Evolutionary conservation across 2,113 vertebrate genomes (phyloP).

Genomic region (Odocoileus hemionus): DNA sequence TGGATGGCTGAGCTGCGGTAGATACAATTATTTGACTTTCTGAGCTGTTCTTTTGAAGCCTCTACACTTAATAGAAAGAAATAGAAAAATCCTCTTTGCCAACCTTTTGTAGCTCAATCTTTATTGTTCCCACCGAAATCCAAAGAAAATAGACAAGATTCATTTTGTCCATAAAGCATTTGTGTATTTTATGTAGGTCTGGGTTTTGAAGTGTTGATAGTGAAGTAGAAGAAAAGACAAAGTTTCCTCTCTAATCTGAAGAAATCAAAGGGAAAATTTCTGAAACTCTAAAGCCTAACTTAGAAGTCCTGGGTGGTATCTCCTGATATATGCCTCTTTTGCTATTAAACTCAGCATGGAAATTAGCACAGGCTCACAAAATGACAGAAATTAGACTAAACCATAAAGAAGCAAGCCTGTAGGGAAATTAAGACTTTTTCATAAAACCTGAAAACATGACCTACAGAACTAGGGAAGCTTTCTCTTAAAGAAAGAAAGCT

Average conservation of each 20-base stretch:
- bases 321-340: neutral
- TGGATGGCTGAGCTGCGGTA: constrained; percentile 24
- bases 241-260: constrained; percentile 48
- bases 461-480: neutral
- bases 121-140: constrained; percentile 57
- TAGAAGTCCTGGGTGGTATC: constrained; percentile 22
- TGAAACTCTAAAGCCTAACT: constrained; percentile 29
- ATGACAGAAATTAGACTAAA: constrained; percentile 20
- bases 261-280: constrained; percentile 52
- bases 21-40: constrained; percentile 67
- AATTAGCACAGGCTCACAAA: constrained; percentile 31
- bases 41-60: constrained; percentile 67
- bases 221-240: constrained; percentile 58
- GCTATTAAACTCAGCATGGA: constrained; percentile 29
- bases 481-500: neutral
- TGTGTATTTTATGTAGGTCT: constrained; percentile 62
- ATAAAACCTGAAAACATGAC: neutral
- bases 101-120: constrained; percentile 59
- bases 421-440: neutral
- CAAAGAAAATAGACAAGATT: constrained; percentile 64
- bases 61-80: constrained; percentile 56
- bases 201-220: constrained; percentile 48
- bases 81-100: constrained; percentile 68
- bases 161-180: constrained; percentile 58
- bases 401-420: neutral